These are phyloP conservation scores for Nipponia nippon DNA, from an alignment of 2,113 vertebrate species.

Conservation along the genomic window DNA sequence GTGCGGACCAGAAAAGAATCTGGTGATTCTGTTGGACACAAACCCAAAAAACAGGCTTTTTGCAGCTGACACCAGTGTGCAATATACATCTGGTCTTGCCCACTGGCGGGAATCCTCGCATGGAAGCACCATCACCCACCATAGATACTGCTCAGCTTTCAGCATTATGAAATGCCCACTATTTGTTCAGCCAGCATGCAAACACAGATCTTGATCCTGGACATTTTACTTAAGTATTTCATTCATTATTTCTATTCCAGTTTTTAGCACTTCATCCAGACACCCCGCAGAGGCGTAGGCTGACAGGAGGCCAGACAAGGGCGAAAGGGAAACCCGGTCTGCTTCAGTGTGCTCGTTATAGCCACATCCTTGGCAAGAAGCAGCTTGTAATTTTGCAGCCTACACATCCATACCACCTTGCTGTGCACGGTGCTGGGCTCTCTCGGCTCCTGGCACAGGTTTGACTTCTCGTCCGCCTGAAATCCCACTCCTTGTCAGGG, in stretches of 20 bases:
- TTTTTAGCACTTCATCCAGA: not conserved
- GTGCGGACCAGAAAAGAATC: not conserved
- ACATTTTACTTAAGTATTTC: not conserved
- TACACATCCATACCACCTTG: not conserved
- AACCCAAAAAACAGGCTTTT: not conserved
- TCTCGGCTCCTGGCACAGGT: not conserved
- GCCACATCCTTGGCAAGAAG: not conserved
- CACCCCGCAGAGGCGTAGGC: not conserved
- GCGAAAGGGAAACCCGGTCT: not conserved
- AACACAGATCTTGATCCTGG: not conserved
- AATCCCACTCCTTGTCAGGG: not conserved
- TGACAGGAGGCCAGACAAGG: not conserved
- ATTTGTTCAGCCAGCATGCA: not conserved
- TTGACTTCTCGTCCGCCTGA: not conserved
- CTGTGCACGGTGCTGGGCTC: fast-evolving
- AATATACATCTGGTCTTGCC: not conserved
- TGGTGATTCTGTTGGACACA: not conserved
- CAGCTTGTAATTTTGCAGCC: not conserved
- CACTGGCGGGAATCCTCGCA: not conserved
- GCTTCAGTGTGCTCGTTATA: not conserved
- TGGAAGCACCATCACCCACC: not conserved
- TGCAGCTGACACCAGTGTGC: not conserved
- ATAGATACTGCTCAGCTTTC: not conserved
- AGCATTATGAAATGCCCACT: not conserved
- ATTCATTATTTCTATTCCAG: not conserved